These are phyloP conservation scores for Scaptomyza tumidula DNA, from an alignment of 2,888 invertebrate genomes.

Conservation along the genomic window DNA sequence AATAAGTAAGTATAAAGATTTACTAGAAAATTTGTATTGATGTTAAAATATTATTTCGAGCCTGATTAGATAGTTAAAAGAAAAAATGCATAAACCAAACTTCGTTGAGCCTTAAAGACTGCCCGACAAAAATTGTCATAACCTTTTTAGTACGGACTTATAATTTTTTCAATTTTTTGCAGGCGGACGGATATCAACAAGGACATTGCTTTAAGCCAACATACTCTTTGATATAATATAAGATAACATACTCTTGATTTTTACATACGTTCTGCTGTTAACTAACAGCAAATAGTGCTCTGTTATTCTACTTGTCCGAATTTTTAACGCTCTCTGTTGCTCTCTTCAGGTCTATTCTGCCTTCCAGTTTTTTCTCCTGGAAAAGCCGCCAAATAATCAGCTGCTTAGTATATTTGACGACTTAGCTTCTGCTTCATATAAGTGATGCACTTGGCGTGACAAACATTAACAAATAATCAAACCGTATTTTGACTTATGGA, in stretches of 20 bases:
- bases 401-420: conserved; percentile 38
- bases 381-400: conserved; percentile 64
- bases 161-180: not conserved
- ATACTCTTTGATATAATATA: not conserved
- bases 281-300: conserved; percentile 8
- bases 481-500: not conserved
- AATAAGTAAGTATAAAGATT: too few species aligned
- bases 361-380: conserved; percentile 46
- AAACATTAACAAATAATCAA: conserved; percentile 35
- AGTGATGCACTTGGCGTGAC: conserved; percentile 12
- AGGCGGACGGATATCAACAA: not conserved
- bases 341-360: conserved; percentile 44
- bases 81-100: too few species aligned
- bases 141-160: not conserved
- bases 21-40: too few species aligned
- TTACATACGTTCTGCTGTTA: conserved; percentile 15
- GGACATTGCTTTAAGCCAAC: not conserved
- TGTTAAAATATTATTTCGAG: too few species aligned
- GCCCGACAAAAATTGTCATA: not conserved
- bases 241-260: not conserved
- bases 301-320: conserved; percentile 7
- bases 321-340: conserved; percentile 23
- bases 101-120: not conserved
- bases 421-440: conserved; percentile 16
- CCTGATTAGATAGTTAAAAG: too few species aligned